Conservation (phyloP, 2,113 vertebrate genomes). For the Scatophagus argus region DNA sequence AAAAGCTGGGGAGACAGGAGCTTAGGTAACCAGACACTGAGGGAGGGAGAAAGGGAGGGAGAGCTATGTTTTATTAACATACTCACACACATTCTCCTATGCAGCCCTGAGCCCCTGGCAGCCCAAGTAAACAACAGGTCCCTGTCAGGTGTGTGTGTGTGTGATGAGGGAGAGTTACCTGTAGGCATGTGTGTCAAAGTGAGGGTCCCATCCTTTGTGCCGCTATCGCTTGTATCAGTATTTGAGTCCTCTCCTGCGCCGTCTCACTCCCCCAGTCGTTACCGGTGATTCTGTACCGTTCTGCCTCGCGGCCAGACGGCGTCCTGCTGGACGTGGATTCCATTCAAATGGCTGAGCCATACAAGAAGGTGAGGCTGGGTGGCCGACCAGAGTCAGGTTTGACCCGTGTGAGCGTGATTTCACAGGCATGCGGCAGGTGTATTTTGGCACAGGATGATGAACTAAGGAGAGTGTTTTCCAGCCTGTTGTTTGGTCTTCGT, state of each 20-base stretch:
- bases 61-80: conserved; percentile 84
- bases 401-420: conserved; percentile 72
- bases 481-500: not conserved
- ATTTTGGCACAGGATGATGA: not conserved
- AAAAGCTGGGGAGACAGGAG: conserved; percentile 59
- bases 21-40: conserved; percentile 78
- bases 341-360: conserved; percentile 56
- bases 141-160: conserved; percentile 67
- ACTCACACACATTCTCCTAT: conserved; percentile 45
- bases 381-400: conserved; percentile 48
- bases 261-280: conserved; percentile 70
- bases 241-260: conserved; percentile 64
- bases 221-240: conserved; percentile 14
- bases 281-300: conserved; percentile 75
- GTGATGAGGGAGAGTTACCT: conserved; percentile 35
- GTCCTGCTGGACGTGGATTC: conserved; percentile 70
- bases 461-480: conserved; percentile 7
- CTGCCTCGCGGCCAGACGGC: conserved; percentile 61
- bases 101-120: conserved; percentile 39
- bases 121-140: conserved; percentile 55
- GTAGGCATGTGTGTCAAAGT: conserved; percentile 40
- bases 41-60: conserved; percentile 53
- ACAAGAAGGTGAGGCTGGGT: conserved; percentile 82
- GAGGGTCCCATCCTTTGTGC: conserved; percentile 26
- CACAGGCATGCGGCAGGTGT: conserved; percentile 65